phyloP scores from a whole-genome alignment of 2,888 invertebrate genomes.

The Drosophila seclusa region DNA sequence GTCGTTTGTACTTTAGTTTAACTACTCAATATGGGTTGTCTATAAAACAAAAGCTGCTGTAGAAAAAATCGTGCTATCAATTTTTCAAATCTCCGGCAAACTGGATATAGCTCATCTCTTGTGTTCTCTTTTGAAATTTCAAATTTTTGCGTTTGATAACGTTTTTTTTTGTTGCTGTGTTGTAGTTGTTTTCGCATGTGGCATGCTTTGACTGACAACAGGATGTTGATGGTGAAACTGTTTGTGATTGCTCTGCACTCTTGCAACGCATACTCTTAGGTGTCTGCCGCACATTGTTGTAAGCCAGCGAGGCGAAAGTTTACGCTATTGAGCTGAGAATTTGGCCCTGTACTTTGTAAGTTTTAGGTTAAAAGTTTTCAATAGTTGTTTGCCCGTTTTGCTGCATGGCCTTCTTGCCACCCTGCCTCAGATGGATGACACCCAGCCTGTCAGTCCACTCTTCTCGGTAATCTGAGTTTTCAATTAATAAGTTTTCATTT shows the following conservation, averaged over 20 bases:
- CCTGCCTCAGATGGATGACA: not conserved
- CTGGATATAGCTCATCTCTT: not conserved
- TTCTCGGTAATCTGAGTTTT: constrained; percentile 49
- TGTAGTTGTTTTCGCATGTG: not conserved
- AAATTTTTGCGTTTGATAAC: constrained; percentile 13
- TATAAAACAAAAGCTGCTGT: not conserved
- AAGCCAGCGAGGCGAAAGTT: constrained; percentile 45
- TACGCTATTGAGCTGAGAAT: constrained; percentile 32
- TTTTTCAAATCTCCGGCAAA: not conserved
- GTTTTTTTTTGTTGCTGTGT: not conserved
- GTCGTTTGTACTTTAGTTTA: not conserved
- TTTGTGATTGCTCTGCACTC: constrained; percentile 49
- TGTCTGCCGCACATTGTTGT: constrained; percentile 40
- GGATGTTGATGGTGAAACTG: constrained; percentile 39
- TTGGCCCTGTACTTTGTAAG: constrained; percentile 60
- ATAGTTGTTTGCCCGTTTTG: constrained; percentile 53
- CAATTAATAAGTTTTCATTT: constrained; percentile 73
- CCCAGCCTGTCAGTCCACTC: constrained; percentile 28
- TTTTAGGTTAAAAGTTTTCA: constrained; percentile 71
- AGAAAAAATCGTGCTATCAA: not conserved
- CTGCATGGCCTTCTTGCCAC: constrained; percentile 4
- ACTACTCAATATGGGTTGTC: not conserved
- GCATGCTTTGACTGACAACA: constrained; percentile 22
- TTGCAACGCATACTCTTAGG: constrained; percentile 42
- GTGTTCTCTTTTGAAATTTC: constrained; percentile 18